These are phyloP conservation scores for Monarcha castaneiventris DNA, from an alignment of 2,113 vertebrate species.

Conservation along the genomic window DNA sequence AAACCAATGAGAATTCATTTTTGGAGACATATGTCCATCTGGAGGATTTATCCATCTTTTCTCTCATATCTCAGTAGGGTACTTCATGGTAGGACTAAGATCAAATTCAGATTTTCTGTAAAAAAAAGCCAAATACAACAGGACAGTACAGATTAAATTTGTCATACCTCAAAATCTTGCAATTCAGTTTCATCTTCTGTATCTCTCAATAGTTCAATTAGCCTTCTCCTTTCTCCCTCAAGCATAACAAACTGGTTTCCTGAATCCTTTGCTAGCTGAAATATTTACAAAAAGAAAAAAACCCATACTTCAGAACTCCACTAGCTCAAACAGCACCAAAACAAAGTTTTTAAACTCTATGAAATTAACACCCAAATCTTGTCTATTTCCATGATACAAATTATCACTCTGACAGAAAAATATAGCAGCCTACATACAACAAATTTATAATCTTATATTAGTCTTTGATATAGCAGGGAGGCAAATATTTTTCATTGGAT, in stretches of 20 bases:
- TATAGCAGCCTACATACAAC: background rate
- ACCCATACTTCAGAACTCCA: background rate
- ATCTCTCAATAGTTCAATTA: slow-evolving; percentile 82
- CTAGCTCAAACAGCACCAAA: background rate
- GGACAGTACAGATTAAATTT: background rate
- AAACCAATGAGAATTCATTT: background rate
- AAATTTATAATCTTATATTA: background rate
- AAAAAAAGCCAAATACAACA: background rate
- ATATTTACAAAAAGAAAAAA: slow-evolving; percentile 19
- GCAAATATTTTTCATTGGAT: background rate
- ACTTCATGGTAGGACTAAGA: background rate
- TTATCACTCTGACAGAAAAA: background rate
- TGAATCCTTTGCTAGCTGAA: slow-evolving; percentile 81
- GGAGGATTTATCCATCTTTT: background rate
- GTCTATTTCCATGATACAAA: background rate
- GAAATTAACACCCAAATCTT: background rate
- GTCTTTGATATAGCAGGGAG: fast-evolving
- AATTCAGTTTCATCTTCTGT: slow-evolving; percentile 65
- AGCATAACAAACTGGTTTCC: slow-evolving; percentile 77
- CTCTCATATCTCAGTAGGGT: background rate
- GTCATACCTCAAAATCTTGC: slow-evolving; percentile 69
- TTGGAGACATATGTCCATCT: background rate
- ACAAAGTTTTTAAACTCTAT: background rate
- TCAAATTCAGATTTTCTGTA: background rate
- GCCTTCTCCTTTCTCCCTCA: slow-evolving; percentile 79